These are phyloP conservation scores for Microcebus lehilahytsara DNA, from an alignment of 2,113 vertebrate species.

Conservation along the genomic window DNA sequence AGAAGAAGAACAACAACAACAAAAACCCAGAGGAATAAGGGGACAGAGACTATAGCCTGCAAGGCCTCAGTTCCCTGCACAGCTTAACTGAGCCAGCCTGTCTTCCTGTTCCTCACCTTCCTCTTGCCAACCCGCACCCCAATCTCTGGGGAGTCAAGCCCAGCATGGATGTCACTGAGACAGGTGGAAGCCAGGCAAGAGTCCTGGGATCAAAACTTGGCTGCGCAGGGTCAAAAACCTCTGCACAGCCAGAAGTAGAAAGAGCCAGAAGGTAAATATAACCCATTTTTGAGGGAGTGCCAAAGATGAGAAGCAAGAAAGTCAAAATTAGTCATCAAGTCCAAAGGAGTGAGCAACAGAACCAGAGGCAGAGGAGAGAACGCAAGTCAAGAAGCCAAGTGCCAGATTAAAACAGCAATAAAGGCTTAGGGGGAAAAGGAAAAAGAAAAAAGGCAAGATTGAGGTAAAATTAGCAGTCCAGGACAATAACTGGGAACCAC, in stretches of 20 bases:
- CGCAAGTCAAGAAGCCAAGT: background rate
- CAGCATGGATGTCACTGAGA: background rate
- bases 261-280: background rate
- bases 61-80: background rate
- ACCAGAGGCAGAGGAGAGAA: background rate
- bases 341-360: background rate
- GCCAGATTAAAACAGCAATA: background rate
- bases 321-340: background rate
- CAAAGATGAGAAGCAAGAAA: conserved; percentile 23
- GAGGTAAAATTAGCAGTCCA: background rate
- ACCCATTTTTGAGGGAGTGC: background rate
- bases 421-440: background rate
- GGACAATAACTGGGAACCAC: background rate
- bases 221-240: background rate
- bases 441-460: background rate
- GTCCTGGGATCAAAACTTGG: background rate
- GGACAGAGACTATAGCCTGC: background rate
- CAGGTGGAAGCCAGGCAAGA: background rate
- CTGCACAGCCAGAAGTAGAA: background rate
- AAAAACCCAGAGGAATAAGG: background rate
- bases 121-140: background rate
- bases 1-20: background rate
- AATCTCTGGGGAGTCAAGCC: background rate
- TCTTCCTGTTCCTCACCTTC: background rate
- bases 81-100: background rate